phyloP scores from a whole-genome alignment of 2,113 vertebrate genomes.

The Tamias sibiricus region DNA sequence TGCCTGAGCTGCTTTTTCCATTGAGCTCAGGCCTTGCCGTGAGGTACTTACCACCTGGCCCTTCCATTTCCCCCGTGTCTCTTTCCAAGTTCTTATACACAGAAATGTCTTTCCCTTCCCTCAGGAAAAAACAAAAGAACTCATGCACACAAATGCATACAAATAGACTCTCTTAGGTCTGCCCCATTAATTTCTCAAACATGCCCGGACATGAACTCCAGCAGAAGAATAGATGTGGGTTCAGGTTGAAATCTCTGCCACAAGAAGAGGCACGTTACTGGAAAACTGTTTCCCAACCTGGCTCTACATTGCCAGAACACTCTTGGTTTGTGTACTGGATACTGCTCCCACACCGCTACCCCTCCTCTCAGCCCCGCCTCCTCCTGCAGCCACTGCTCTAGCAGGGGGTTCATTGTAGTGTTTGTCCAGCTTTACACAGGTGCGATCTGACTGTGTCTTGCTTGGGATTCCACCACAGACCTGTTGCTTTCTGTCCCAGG shows the following conservation, averaged over 20 bases:
- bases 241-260: constrained; percentile 28
- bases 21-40: neutral
- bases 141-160: constrained; percentile 20
- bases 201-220: constrained; percentile 47
- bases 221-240: neutral
- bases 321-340: neutral
- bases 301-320: neutral
- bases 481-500: neutral
- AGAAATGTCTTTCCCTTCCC: neutral
- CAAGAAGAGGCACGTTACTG: constrained; percentile 5
- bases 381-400: neutral
- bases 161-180: constrained; percentile 28
- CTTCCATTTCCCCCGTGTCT: neutral
- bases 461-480: too few relatives aligned
- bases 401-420: neutral
- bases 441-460: neutral
- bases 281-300: neutral
- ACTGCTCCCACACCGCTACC: neutral
- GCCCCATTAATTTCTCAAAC: constrained; percentile 49
- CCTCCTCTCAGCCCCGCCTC: neutral
- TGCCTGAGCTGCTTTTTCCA: neutral
- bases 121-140: constrained; percentile 32
- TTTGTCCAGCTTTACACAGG: neutral
- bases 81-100: neutral
- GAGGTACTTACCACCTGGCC: neutral